These are phyloP conservation scores for Scytalopus superciliaris DNA, from an alignment of 2,113 vertebrate genomes.

Conservation along the genomic window DNA sequence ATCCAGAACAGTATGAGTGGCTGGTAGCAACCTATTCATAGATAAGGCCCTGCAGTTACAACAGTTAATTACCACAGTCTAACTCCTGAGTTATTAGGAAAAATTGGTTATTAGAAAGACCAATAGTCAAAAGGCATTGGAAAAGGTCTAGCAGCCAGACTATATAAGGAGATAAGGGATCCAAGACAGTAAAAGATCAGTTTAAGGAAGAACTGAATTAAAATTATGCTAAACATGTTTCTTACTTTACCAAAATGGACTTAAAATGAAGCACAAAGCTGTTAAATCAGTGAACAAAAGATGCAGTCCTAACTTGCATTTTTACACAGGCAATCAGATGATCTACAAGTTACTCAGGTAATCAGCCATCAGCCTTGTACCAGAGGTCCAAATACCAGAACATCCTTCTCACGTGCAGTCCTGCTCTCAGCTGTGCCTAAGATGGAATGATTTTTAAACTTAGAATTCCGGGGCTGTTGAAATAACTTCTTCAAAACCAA, in stretches of 20 bases:
- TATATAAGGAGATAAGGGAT: not conserved
- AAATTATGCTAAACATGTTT: not conserved
- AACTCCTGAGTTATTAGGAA: not conserved
- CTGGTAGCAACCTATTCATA: not conserved
- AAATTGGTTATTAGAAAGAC: not conserved
- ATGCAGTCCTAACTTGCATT: not conserved
- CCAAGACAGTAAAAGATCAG: not conserved
- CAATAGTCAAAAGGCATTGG: not conserved
- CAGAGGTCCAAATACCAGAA: not conserved
- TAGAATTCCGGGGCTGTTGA: not conserved
- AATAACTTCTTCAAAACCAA: not conserved
- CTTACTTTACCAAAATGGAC: not conserved
- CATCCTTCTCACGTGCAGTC: not conserved
- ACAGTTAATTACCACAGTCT: not conserved
- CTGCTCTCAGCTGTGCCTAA: not conserved
- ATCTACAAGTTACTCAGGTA: not conserved
- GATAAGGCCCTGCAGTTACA: not conserved
- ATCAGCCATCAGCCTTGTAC: not conserved
- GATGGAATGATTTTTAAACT: not conserved
- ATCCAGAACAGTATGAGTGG: not conserved
- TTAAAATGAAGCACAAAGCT: not conserved
- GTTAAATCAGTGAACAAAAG: not conserved
- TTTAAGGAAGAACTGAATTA: not conserved
- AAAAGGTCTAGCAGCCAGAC: not conserved
- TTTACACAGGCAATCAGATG: not conserved